A percentile compares a stretch with the other conserved stretches of the same genome.
These are phyloP conservation scores for Oceanodroma leucorhoa DNA, from an alignment of 2,797 vertebrate genomes.

Conservation along the genomic window DNA sequence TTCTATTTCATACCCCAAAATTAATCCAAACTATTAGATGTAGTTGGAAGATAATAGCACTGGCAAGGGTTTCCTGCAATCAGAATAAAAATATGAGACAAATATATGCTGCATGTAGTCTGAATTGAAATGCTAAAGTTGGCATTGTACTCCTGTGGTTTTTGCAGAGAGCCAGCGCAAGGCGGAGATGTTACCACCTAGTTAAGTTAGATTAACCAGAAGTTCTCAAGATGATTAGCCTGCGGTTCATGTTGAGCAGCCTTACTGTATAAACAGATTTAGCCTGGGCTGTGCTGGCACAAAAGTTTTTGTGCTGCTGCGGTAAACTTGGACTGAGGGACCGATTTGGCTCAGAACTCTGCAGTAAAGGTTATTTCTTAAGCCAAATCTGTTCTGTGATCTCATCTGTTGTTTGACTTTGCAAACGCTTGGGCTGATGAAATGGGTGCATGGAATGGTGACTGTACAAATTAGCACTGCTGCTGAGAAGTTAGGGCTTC, in stretches of 20 bases:
- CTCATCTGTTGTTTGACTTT: background rate
- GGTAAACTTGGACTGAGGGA: background rate
- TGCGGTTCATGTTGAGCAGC: background rate
- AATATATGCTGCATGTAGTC: background rate
- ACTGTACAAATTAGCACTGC: background rate
- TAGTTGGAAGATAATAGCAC: background rate
- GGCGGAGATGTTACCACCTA: background rate
- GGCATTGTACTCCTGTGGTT: background rate
- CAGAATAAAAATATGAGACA: background rate
- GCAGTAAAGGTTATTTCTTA: background rate
- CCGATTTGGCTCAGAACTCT: background rate
- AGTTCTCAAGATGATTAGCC: background rate
- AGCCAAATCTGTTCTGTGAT: background rate
- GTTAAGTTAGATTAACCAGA: background rate
- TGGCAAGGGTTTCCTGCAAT: background rate
- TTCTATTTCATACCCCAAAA: background rate
- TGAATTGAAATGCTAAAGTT: background rate
- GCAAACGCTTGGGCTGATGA: background rate
- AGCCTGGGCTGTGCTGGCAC: background rate
- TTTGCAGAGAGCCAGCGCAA: background rate
- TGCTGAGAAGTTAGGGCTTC: background rate
- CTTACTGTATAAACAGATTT: background rate
- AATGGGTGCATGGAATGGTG: fast-evolving
- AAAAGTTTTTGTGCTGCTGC: background rate
- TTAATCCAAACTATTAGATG: background rate